Base-by-base conservation (phyloP, 2,797 vertebrate genomes). In the Alosa sapidissima region DNA sequence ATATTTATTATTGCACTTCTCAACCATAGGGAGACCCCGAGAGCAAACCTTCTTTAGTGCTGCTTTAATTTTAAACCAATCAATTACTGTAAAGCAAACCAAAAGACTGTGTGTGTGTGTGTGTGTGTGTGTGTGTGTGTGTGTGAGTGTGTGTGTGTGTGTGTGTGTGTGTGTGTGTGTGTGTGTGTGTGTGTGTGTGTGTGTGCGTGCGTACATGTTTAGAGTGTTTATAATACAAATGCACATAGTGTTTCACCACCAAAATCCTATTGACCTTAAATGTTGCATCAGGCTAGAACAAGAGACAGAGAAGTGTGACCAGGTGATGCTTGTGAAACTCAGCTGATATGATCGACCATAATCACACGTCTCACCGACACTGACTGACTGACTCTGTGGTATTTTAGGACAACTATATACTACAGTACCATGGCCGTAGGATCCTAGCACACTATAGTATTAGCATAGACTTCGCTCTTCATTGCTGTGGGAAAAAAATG, bases 131-230 rank as follows among this genome's bases (percentile, higher is more conserved):
- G 28, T 36, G 65, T n/a, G 21, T 36, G 7, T 10, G 24, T n/a
- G 21, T 72, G 28, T 68, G 0, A 65, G 21, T 65, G n/a, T 65
- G n/a, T 62, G 19, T 62, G 58, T 62, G 58, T 62, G 58, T 62
- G 19, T 62, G 58, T 62, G 58, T 62, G 58, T 62, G 19, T 62
- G 58, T 62, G 58, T 62, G 58, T 62, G 19, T 62, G 58, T 62
- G 58, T 62, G 52, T 54, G 11, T 54, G 52, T 54, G 11, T 54
- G 52, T 54, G 11, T 54, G 52, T 54, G 52, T 55, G 52, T 55
- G 13, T 55, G 52, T 14, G 14, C 55, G 52, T 4, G 2, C 5
- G 5, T 62, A 62, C 21, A 62, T 8, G 58, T 24, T 14, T 19
- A 41, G 8, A 10, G 49, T 51, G 9, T 51, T 51, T 10, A 51